Base-by-base conservation (phyloP, 2,113 vertebrate species). In the human region DNA sequence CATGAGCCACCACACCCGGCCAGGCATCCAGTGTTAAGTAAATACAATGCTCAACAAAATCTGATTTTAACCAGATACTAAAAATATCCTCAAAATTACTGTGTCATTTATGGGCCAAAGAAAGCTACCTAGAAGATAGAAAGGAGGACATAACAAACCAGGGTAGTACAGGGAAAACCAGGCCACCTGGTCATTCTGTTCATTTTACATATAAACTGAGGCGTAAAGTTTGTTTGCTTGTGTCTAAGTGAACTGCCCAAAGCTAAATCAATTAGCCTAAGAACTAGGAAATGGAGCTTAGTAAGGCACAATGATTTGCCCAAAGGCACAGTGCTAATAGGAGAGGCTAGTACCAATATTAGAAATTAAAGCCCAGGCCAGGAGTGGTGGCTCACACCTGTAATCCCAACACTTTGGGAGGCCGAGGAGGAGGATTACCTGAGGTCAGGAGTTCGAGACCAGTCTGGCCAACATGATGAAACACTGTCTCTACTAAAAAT, bases 31-130 rank as follows among this genome's bases (percentile, higher is more conserved):
- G 13, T 55, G 52, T 55, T 55, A 7, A 55, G 52, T 70, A 57
- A 89, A 89, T 55, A 79, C 40, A 89, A 40, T 20, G 45, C 43
- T 83, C 87, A 48, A 93, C 30, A 96, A 96, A 95, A 73, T 35
- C 35, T 89, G 17, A 61, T 80, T 59, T 82, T 70, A 75, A 96
- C 12, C 18, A 55, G 35, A 89, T 73, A 93, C 18, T 90, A 73
- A 89, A 96, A 89, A 78, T 59, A 97, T 20, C 23, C 86, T 95
- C 45, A 79, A 64, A 14, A 17, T 61, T n/a, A 90, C 11, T 23
- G 11, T 52, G 11, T 89, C 70, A 90, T 48, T 96, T 88, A 90
- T 4, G 23, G 27, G 43, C 30, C 59, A 96, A 93, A 94, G 73
- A 27, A 95, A 87, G 14, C 10, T 89, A 57, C 59, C 59, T 1